Base-by-base conservation (phyloP, 2,888 invertebrate species). In the Agrochola circellaris region DNA sequence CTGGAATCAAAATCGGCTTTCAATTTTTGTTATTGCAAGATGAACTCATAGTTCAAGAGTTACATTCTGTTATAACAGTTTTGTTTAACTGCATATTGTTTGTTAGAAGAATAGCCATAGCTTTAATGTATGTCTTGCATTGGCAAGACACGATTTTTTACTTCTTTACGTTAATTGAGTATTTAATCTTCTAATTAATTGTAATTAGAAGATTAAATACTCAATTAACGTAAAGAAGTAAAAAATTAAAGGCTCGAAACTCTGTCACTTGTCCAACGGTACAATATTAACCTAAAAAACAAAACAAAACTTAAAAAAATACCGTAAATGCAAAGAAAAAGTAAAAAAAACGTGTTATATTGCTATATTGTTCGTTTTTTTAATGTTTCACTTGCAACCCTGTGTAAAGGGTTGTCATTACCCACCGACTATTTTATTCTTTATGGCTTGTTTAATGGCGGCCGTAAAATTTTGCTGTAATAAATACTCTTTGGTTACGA, bases 351-450 rank as follows among this genome's bases (percentile, higher is more conserved):
- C 13, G 23, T 66, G 56, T 45, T 80, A 65, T 77, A 76, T 60
- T 61, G 64, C 62, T 76, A 56, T n/a, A 69, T 84, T 75, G 71
- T 79, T 66, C 42, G n/a, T 62, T 82, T 30, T 62, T 72, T 34
- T 78, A 84, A 85, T 88, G 84, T 87, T 88, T 89, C 84, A 87
- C 83, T 84, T 60, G 56, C 67, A 77, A 83, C 80, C 82, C 85
- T 75, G 42, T 42, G 54, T 70, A 88, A 91, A 90, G 91, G 91
- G 91, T 91, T 91, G 88, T 84, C 87, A 86, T 83, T 82, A 77
- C 75, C 61, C 67, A 73, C 73, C 73, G 77, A 73, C 79, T 79
- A 83, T 79, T 90, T 89, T 74, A 87, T 73, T 80, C 42, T 90
- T 89, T 79, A 88, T 72, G 78, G 73, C 56, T 66, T 71, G 69